These are phyloP conservation scores for Euura lappo DNA, from an alignment of 1,140 invertebrate genomes.

Conservation along the genomic window DNA sequence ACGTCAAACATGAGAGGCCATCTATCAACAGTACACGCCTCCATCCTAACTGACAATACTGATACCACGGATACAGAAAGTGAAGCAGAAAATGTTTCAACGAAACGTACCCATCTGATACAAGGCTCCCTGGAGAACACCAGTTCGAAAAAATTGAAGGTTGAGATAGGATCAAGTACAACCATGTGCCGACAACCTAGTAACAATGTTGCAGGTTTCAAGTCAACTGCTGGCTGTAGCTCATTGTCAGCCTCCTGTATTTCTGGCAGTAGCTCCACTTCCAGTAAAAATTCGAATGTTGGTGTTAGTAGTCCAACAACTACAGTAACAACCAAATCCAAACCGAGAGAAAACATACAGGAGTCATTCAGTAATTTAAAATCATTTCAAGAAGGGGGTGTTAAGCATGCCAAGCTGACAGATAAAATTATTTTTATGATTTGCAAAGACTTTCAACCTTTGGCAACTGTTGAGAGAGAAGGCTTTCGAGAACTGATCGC, in stretches of 20 bases:
- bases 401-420: slow-evolving; percentile 20
- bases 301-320: not conserved
- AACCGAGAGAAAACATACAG: not conserved
- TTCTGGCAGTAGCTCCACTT: too few relatives aligned
- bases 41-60: not conserved
- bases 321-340: not conserved
- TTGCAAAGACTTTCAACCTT: slow-evolving; percentile 46
- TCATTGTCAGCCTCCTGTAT: not conserved
- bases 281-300: not conserved
- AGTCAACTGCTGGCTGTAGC: not conserved
- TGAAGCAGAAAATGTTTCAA: not conserved
- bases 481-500: slow-evolving; percentile 50
- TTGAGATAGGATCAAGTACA: not conserved
- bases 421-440: slow-evolving; percentile 42
- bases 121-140: not conserved
- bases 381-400: slow-evolving; percentile 24
- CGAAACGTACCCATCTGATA: not conserved
- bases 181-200: not conserved
- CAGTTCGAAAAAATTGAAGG: not conserved
- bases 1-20: not conserved
- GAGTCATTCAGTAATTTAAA: not conserved
- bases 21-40: not conserved
- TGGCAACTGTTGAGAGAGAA: slow-evolving; percentile 48
- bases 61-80: not conserved
- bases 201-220: not conserved